Percentiles rank a stretch among this genome's conserved stretches.
Conservation (phyloP, 1,140 invertebrate species). For the Frieseomelitta varia region DNA sequence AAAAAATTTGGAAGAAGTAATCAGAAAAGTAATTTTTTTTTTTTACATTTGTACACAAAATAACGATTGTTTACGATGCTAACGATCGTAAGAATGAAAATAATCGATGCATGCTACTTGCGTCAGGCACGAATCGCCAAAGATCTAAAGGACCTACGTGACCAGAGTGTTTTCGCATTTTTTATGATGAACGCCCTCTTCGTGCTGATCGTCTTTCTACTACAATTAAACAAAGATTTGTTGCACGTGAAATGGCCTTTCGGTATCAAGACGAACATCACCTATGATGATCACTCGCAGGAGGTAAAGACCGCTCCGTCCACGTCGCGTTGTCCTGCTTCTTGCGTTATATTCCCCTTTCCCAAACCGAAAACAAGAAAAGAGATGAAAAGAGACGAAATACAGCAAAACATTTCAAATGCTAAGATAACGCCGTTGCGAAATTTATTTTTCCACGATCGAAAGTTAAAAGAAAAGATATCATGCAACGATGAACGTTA, state of each 20-base stretch:
- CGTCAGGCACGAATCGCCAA: constrained; percentile 92
- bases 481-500: background rate
- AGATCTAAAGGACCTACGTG: constrained; percentile 95
- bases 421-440: background rate
- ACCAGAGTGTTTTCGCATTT: constrained; percentile 97
- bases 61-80: background rate
- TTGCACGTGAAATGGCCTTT: constrained; percentile 96
- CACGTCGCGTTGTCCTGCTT: constrained; percentile 43
- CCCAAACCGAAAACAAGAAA: background rate
- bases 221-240: constrained; percentile 97
- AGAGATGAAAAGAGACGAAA: too few species aligned
- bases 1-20: background rate
- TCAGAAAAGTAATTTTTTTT: background rate
- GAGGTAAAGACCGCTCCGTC: constrained; percentile 88
- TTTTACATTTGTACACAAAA: background rate
- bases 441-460: too few species aligned
- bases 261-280: constrained; percentile 96
- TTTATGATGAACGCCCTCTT: constrained; percentile 99
- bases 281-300: constrained; percentile 92
- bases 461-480: background rate
- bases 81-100: constrained; percentile 26
- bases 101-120: constrained; percentile 66
- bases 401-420: background rate
- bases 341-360: constrained; percentile 21
- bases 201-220: constrained; percentile 98